Conservation (phyloP, 2,797 vertebrate species). For the Malacoctenus gilli region DNA sequence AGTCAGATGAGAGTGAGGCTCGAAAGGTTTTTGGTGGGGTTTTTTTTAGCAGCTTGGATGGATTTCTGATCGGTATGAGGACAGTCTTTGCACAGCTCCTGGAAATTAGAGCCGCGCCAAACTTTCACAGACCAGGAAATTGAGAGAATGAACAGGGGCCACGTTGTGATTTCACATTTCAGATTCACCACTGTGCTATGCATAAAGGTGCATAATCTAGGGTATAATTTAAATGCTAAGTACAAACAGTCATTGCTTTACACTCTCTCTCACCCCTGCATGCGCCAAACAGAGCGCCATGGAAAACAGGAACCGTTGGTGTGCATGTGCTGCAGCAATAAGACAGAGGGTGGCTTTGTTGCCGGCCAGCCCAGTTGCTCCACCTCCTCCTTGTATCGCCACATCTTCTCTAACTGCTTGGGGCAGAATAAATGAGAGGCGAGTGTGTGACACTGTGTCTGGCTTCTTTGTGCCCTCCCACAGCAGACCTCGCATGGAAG, state of each 20-base stretch:
- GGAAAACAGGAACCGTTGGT: conserved; percentile 63
- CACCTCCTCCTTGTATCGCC: conserved; percentile 61
- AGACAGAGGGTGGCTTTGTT: conserved; percentile 74
- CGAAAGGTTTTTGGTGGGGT: too few relatives aligned
- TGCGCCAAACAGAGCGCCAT: conserved; percentile 60
- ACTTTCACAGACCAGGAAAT: conserved; percentile 37
- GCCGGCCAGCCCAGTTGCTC: conserved; percentile 36
- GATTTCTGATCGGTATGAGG: too few relatives aligned
- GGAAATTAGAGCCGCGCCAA: conserved; percentile 21
- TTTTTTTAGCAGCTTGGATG: neutral
- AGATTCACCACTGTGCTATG: conserved; percentile 48
- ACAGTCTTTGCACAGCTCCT: neutral
- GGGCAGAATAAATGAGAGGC: conserved; percentile 29
- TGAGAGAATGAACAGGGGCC: conserved; percentile 50
- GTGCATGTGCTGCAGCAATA: conserved; percentile 65
- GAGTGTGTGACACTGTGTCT: conserved; percentile 35
- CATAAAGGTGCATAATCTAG: conserved; percentile 64
- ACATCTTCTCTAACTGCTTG: conserved; percentile 60
- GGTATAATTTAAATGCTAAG: conserved; percentile 71
- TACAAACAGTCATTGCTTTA: conserved; percentile 52
- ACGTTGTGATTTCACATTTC: conserved; percentile 53
- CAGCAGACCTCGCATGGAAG: conserved; percentile 18
- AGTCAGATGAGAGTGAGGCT: too few relatives aligned
- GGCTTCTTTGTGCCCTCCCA: conserved; percentile 33
- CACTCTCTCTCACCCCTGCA: conserved; percentile 17